Base-by-base conservation (phyloP, 2,797 vertebrate genomes). In the Tokudaia muenninki region DNA sequence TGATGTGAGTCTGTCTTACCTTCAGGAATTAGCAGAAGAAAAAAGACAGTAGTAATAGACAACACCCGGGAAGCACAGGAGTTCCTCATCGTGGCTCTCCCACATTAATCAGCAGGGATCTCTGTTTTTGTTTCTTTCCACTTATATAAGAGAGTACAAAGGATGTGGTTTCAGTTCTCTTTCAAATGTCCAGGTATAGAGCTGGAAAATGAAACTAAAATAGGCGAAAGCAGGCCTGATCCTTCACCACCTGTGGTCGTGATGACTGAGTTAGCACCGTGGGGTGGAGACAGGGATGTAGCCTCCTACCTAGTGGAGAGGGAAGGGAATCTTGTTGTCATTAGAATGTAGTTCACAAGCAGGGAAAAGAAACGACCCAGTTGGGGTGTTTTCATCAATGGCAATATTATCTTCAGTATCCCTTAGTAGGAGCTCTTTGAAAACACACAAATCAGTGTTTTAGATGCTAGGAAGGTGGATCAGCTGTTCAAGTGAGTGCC, bases 131-230 rank as follows among this genome's bases (percentile, higher is more conserved):
- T 67, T 65, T 93, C 90, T 92, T 78, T 59, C 72, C 4, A 4
- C 75, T 9, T 95, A 77, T 94, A 94, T 95, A 90, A 0, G 24
- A 83, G 74, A 91, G 37, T 44, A 7, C 78, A 97, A 83, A 98
- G 98, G 98, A 98, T 98, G 98, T 98, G 98, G 98, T 95, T 94
- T 87, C 37, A 55, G 57, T 63, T 87, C 96, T 94, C 41, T 91
- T 93, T 96, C 65, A 63, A 41, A 1, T 95, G 84, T 95, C 29
- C 22, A 80, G 77, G 24, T n/a, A 74, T 34, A 29, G 26, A 63
- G 4, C 19, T 89, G 59, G 79, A 89, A 82, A 96, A 74, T 17
- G 52, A 92, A 92, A 94, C 55, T 21, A 34, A 74, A 74, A 4
- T 22, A 75, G 61, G 52, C 31, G 65, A 93, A 81, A 94, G 24